phyloP scores from a whole-genome alignment of 2,888 invertebrate genomes.

The Heliconius sara region DNA sequence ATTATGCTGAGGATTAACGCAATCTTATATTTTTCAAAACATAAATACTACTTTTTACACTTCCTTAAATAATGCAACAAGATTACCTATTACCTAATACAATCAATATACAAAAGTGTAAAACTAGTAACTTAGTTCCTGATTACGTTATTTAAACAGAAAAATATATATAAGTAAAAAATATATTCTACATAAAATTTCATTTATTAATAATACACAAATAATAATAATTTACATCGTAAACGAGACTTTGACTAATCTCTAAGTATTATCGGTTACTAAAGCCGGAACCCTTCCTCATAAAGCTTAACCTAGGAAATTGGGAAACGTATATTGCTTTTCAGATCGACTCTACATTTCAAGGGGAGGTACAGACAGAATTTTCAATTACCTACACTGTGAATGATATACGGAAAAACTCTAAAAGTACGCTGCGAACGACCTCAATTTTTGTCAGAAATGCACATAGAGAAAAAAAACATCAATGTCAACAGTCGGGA shows the following conservation, averaged over 20 bases:
- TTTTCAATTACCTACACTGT: constrained; percentile 33
- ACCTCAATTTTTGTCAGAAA: constrained; percentile 33
- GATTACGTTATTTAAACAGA: too few species aligned
- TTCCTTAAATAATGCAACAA: too few species aligned
- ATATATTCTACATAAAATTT: not conserved
- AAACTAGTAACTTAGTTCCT: too few species aligned
- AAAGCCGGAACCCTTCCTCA: constrained; percentile 24
- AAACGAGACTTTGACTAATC: constrained; percentile 14
- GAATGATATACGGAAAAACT: constrained; percentile 18
- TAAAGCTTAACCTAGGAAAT: constrained; percentile 26
- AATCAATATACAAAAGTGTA: too few species aligned
- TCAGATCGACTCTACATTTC: constrained; percentile 29
- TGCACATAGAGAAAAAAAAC: constrained; percentile 41
- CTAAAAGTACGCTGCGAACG: constrained; percentile 27
- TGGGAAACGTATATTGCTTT: constrained; percentile 27
- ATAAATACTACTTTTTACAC: too few species aligned
- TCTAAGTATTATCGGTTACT: constrained; percentile 12
- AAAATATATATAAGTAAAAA: too few species aligned
- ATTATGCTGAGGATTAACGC: too few species aligned
- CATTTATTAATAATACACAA: not conserved
- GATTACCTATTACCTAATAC: too few species aligned
- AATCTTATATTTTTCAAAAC: too few species aligned
- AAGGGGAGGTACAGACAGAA: constrained; percentile 34
- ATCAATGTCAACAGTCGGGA: constrained; percentile 44
- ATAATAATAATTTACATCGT: not conserved